Evolutionary conservation across 2,113 vertebrate genomes (phyloP), one percentile per base, ranked within the genome.

Genomic region (Pipra filicauda): DNA sequence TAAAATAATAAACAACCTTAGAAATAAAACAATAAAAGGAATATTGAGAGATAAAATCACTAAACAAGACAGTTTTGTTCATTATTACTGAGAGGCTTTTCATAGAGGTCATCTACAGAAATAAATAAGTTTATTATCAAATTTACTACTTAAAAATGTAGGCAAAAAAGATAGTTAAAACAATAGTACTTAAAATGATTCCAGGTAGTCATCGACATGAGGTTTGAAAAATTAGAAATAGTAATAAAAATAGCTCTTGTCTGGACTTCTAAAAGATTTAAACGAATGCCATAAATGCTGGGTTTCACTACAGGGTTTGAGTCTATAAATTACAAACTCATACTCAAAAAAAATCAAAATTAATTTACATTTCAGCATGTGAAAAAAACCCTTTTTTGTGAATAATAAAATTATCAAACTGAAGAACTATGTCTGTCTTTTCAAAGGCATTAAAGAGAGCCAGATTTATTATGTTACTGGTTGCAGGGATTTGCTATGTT

Each of bases 391-490:
- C 5, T 54, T 79, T 84, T 54, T 71, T 66, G 28, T 73, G 8
- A 58, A 81, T 86, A 66, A 84, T 74, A 88, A 77, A 81, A 87
- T 93, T 94, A 89, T 59, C 57, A 85, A 75, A 64, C 43, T 85
- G 59, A 46, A 79, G 16, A 89, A 33, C 12, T 28, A 8, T 69
- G 14, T 83, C 61, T 88, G 15, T 67, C 14, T 91, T 79, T 81
- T 94, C 70, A 59, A 62, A 87, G 73, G 17, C 43, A 43, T 89
- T 81, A 55, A 20, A 71, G 43, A 82, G 13, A 12, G 13, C 5
- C 59, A 66, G 70, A 41, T 73, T 64, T 86, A 48, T 11, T 89
- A 33, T 71, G 73, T 91, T 94, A 77, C 69, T 75, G 48, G 30
- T 89, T 95, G 61, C 12, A 59, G 57, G 52, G 81, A 87, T 95